phyloP scores from a whole-genome alignment of 2,113 vertebrate genomes.

The Oryzias curvinotus region DNA sequence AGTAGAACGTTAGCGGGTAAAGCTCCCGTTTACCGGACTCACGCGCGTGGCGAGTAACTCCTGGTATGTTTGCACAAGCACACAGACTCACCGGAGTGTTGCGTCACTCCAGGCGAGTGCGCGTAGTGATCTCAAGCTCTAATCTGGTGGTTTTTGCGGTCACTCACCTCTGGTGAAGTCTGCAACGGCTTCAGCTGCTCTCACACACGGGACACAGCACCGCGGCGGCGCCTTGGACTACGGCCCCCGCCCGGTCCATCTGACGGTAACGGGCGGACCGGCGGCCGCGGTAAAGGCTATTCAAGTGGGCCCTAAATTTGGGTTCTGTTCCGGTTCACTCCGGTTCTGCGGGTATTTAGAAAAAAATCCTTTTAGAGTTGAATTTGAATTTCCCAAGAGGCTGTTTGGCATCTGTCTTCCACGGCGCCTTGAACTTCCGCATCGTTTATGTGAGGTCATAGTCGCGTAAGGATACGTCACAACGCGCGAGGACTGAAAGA shows the following conservation, averaged over 20 bases:
- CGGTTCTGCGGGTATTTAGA: not conserved
- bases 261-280: not conserved
- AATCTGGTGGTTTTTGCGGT: fast-evolving
- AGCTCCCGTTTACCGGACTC: fast-evolving
- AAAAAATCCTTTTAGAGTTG: not conserved
- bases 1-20: not conserved
- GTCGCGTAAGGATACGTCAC: slow-evolving; percentile 20
- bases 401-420: slow-evolving; percentile 59
- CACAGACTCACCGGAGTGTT: fast-evolving
- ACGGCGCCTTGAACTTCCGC: slow-evolving; percentile 66
- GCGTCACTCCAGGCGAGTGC: fast-evolving
- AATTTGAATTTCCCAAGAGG: not conserved
- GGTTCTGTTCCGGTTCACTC: not conserved
- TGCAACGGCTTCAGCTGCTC: slow-evolving; percentile 3
- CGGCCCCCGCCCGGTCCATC: slow-evolving; percentile 26
- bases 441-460: slow-evolving; percentile 43
- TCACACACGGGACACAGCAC: not conserved
- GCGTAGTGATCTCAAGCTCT: fast-evolving
- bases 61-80: fast-evolving
- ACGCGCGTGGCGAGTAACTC: not conserved
- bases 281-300: not conserved
- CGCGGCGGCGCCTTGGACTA: not conserved
- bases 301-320: not conserved
- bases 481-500: not conserved
- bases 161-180: slow-evolving; percentile 22